Evolutionary conservation across 2,888 invertebrate genomes (phyloP), one percentile per base, ranked within the genome.

Genomic region (Coenonympha arcania): DNA sequence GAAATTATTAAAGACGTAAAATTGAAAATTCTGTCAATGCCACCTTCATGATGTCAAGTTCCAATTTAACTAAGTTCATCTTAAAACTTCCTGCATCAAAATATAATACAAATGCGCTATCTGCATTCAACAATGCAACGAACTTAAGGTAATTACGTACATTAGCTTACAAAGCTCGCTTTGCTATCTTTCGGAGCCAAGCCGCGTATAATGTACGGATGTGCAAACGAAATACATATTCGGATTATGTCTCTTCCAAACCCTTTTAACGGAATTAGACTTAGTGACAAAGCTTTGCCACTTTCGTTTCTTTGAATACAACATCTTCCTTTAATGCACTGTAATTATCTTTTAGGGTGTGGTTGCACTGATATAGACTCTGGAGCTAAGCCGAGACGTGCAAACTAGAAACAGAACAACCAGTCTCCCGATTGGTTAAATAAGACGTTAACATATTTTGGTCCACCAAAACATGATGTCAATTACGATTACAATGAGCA

Each of bases 241-340:
- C 30, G 18, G 30, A 18, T 30, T 26, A 6, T 16, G 26, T 18
- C 28, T 26, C 41, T 41, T 5, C 13, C 11, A 19, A 11, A 39
- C 15, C 39, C 41, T 41, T 41, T 41, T 28, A 41, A 19, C 30
- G 13, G 30, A 30, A 41, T 41, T 41, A 41, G 41, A 40, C 26
- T 41, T 19, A 11, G 41, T 11, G 11, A 28, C n/a, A 41, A 8
- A 28, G 41, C 41, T 30, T 30, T 30, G 41, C 28, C 41, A 30
- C 41, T 41, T 41, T 19, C 28, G 19, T 30, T 30, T 20, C 39
- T 39, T 15, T 39, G 39, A 39, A 39, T 1, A 2, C 2, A 8
- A 22, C 11, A 19, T 30, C 19, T 19, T 6, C 41, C 19, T 20
- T 13, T 6, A 33, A 6, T 33, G 8, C 9, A 16, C 33, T 33